Base-by-base conservation (phyloP, 2,113 vertebrate genomes). In the Ardeotis arabs region DNA sequence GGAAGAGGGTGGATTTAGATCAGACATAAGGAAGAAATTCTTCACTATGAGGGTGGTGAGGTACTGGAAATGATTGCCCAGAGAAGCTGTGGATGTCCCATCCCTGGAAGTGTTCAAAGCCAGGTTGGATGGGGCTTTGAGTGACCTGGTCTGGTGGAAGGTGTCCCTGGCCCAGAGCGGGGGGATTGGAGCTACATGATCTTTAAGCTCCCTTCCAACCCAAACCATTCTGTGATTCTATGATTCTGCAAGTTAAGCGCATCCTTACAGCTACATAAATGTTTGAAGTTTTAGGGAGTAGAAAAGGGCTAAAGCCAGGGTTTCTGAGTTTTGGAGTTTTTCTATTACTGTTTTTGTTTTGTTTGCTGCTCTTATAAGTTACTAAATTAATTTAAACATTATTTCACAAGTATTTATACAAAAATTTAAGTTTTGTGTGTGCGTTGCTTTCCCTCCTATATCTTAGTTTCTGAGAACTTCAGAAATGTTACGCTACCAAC, bases 221-320 rank as follows among this genome's bases (percentile, higher is more conserved):
- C 41, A 44, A 44, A 44, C 41, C 41, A 16, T 44, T 44, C 14
- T 44, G 41, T 44, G 41, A 44, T 44, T 15, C 41, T 44, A 44
- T 44, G 41, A 44, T 44, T 69, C 45, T 69, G 4, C 1, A 1
- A 69, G 23, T 35, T 37, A 56, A 60, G 11, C 0, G 0, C 37
- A 67, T 82, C 47, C 17, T 75, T 35, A 37, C 28, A 20, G 10
- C 37, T 64, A 19, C 6, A 18, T 2, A 73, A 88, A 23, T 0
- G 2, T 29, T 59, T 22, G 24, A 88, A 44, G 28, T 73, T 63
- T 41, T 24, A 49, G 24, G 23, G 18, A 80, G 10, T 12, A 4
- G 11, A 74, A 89, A 37, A 12, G 22, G 29, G 10, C 6, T 86
- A 39, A 68, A 79, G 12, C n/a, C 33, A 16, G 52, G 7, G 4